Percentiles rank a stretch among this genome's conserved stretches.
Conservation (phyloP, 2,797 vertebrate genomes). For the Acanthiza pusilla region DNA sequence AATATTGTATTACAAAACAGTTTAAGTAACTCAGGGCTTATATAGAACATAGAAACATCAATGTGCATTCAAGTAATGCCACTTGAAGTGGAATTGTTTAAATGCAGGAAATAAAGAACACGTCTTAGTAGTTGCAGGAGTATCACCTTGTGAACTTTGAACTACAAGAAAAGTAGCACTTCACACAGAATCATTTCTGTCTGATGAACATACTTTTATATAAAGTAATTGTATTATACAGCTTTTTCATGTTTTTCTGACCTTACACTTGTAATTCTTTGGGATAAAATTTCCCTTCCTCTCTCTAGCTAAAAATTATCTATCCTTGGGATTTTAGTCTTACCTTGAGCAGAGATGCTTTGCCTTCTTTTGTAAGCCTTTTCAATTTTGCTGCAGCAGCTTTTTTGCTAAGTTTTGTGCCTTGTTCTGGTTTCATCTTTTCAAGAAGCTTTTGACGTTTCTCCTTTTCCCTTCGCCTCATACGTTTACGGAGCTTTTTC, state of each 20-base stretch:
- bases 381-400: constrained; percentile 78
- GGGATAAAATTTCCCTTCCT: neutral
- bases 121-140: neutral
- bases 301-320: neutral
- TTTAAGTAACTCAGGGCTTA: neutral
- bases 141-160: neutral
- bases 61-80: neutral
- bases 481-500: constrained; percentile 83
- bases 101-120: neutral
- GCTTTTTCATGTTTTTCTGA: neutral
- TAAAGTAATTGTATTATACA: neutral
- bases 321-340: neutral
- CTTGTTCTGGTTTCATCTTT: constrained; percentile 67
- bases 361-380: constrained; percentile 86
- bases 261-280: neutral
- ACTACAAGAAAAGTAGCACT: neutral
- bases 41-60: neutral
- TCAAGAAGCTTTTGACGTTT: constrained; percentile 81
- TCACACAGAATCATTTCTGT: neutral
- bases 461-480: constrained; percentile 84
- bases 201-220: neutral
- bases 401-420: constrained; percentile 76
- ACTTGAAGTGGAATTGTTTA: neutral
- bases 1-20: neutral
- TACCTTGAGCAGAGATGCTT: constrained; percentile 87